Conservation (phyloP, 2,888 invertebrate genomes). For the Apotomis turbidana region DNA sequence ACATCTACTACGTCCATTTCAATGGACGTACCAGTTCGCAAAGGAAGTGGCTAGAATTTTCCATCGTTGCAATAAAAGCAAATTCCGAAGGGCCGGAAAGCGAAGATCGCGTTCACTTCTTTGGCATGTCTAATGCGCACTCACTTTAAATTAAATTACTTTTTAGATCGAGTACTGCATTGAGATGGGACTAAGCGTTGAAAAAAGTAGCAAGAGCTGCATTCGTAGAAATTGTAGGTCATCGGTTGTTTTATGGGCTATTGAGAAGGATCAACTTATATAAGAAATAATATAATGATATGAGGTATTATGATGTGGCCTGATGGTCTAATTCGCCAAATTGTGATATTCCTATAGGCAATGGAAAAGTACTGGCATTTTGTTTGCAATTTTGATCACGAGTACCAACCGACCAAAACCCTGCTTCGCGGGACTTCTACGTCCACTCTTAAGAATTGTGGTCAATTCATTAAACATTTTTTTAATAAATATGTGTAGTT, state of each 20-base stretch:
- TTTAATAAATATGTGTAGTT: too few species aligned
- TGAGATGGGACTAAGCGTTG: conserved; percentile 44
- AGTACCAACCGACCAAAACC: too few species aligned
- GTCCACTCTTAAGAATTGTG: too few species aligned
- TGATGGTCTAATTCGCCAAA: too few species aligned
- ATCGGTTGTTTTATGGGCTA: background rate
- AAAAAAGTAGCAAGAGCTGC: conserved; percentile 51
- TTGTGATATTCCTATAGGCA: too few species aligned
- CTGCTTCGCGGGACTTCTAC: too few species aligned
- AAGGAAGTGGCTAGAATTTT: conserved; percentile 49
- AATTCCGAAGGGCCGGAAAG: conserved; percentile 52
- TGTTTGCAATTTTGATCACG: too few species aligned
- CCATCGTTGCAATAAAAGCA: conserved; percentile 54
- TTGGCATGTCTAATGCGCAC: conserved; percentile 64
- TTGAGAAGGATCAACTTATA: too few species aligned
- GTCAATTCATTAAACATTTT: too few species aligned
- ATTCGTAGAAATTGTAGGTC: conserved; percentile 26
- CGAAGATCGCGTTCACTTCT: conserved; percentile 61
- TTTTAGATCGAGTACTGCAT: conserved; percentile 61
- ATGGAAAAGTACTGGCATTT: too few species aligned
- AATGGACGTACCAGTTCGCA: conserved; percentile 40
- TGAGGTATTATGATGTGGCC: too few species aligned
- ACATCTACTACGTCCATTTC: conserved; percentile 19
- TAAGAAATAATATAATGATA: too few species aligned
- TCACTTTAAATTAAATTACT: conserved; percentile 75